Percentiles rank a stretch among this genome's conserved stretches.
phyloP scores from a whole-genome alignment of 2,113 vertebrate genomes.

The Leuciscus idus region DNA sequence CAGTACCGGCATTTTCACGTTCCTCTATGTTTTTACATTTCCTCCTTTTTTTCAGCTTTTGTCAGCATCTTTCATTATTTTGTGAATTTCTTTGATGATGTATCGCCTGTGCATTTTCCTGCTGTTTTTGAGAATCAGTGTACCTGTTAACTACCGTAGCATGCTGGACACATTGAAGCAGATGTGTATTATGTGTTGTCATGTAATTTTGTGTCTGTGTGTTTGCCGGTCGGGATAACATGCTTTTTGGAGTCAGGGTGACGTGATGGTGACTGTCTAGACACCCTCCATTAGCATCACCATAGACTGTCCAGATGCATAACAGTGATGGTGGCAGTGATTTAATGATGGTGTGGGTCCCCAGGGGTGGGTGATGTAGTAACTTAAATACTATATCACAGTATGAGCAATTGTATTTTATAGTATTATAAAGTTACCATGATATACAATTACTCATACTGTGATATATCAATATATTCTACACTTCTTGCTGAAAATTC shows the following conservation, averaged over 20 bases:
- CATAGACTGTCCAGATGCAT: not conserved
- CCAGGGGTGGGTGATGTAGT: not conserved
- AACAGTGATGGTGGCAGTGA: not conserved
- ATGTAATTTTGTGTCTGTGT: constrained; percentile 30
- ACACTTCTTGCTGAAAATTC: no score
- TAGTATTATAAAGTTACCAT: not conserved
- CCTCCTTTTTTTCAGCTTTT: not conserved
- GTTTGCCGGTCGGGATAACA: not conserved
- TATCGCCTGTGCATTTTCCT: constrained; percentile 11
- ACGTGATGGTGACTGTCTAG: constrained; percentile 34
- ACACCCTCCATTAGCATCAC: constrained; percentile 36
- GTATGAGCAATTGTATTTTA: not conserved
- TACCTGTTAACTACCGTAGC: not conserved
- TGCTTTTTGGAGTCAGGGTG: constrained; percentile 16
- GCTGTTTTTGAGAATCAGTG: constrained; percentile 2
- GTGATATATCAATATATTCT: not conserved
- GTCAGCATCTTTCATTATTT: not conserved
- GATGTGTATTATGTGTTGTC: not conserved
- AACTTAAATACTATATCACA: not conserved
- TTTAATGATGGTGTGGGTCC: constrained; percentile 19
- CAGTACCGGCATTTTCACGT: constrained; percentile 2
- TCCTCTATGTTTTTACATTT: not conserved
- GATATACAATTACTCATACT: not conserved
- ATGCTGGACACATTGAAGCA: not conserved
- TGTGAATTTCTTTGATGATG: not conserved